A percentile compares a stretch with the other conserved stretches of the same genome.
phyloP scores from a whole-genome alignment of 2,113 vertebrate genomes.

The Origma solitaria region DNA sequence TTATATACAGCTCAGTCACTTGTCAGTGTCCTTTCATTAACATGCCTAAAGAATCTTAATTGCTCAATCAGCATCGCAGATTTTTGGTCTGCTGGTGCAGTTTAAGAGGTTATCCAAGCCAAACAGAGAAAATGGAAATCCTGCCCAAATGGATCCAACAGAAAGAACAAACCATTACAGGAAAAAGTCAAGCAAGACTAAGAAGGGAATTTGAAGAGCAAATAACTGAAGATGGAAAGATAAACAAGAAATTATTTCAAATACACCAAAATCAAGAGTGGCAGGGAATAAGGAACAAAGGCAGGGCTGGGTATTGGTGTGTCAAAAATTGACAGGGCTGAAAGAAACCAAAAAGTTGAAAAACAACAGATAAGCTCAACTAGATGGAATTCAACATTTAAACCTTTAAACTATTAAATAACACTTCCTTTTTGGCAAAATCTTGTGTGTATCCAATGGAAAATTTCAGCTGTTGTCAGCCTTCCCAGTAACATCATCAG shows the following conservation, averaged over 20 bases:
- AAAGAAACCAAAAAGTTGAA: background rate
- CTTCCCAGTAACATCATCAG: background rate
- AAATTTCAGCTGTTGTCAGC: background rate
- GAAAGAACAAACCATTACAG: background rate
- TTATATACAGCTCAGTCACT: conserved; percentile 46
- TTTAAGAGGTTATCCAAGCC: conserved; percentile 47
- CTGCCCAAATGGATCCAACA: background rate
- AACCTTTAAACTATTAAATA: background rate
- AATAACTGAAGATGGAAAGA: background rate
- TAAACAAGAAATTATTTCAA: background rate
- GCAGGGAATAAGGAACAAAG: background rate
- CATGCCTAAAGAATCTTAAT: conserved; percentile 39
- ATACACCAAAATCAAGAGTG: background rate
- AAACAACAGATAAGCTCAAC: background rate
- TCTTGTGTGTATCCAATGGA: background rate
- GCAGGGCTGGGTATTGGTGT: background rate
- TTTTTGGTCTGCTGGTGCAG: conserved; percentile 6
- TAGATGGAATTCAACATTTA: background rate
- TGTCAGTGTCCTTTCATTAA: conserved; percentile 52
- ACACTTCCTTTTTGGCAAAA: background rate
- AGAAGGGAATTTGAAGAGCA: conserved; percentile 6
- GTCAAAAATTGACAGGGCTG: background rate
- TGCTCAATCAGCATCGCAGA: conserved; percentile 35
- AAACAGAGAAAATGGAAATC: conserved; percentile 28
- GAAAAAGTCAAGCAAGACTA: background rate